A percentile compares a stretch with the other conserved stretches of the same genome.
These are phyloP conservation scores for Apodemus speciosus DNA, from an alignment of 2,113 vertebrate genomes.

Conservation along the genomic window DNA sequence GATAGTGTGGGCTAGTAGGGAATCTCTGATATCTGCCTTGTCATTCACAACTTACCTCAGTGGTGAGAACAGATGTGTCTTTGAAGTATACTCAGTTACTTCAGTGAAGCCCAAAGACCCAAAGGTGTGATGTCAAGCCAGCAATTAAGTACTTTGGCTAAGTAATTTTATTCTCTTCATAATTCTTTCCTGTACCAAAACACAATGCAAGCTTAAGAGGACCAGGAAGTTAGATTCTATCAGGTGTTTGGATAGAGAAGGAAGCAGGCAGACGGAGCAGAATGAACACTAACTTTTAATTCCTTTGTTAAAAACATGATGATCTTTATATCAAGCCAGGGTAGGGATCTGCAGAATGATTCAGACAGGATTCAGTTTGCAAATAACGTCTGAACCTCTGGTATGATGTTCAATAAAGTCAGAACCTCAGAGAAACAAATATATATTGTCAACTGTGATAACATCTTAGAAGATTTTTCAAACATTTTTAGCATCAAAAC, in stretches of 20 bases:
- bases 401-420: neutral
- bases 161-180: neutral
- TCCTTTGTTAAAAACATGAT: neutral
- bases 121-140: neutral
- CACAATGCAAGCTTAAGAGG: neutral
- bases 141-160: neutral
- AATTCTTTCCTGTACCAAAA: neutral
- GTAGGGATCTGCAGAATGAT: neutral
- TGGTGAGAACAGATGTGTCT: neutral
- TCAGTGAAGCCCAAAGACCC: neutral
- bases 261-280: neutral
- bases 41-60: neutral
- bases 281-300: neutral
- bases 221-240: neutral
- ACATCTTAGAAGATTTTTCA: neutral
- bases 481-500: neutral
- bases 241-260: neutral
- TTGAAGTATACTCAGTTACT: neutral
- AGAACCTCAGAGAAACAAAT: neutral
- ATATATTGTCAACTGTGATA: neutral
- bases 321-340: neutral
- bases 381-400: constrained; percentile 11
- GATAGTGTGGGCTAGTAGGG: neutral
- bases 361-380: neutral
- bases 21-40: neutral